A percentile compares a stretch with the other conserved stretches of the same genome.
Evolutionary conservation across 2,888 invertebrate genomes (phyloP).

Genomic region (Stictocephala bisonia): DNA sequence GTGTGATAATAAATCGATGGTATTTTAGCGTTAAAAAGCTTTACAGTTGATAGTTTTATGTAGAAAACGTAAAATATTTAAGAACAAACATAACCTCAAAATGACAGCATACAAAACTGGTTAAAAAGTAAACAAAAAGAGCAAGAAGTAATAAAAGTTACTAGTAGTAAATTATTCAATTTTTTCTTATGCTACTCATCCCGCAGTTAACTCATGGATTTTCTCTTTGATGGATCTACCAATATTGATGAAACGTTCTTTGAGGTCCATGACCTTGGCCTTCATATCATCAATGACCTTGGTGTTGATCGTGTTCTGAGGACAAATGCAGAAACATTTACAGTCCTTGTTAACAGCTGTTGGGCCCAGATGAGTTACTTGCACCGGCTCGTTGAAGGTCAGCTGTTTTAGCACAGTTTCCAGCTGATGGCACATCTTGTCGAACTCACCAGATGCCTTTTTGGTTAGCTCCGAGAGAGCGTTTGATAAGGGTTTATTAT

Average conservation of each 20-base stretch:
- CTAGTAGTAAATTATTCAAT: too few relatives aligned
- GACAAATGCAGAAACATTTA: conserved; percentile 17
- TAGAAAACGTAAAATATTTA: too few relatives aligned
- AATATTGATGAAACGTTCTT: neutral
- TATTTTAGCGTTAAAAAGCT: too few relatives aligned
- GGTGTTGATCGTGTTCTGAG: neutral
- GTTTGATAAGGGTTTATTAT: too few relatives aligned
- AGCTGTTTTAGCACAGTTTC: conserved; percentile 1
- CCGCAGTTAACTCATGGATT: neutral
- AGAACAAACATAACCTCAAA: too few relatives aligned
- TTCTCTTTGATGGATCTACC: neutral
- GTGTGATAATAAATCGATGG: too few relatives aligned
- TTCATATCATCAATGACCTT: neutral
- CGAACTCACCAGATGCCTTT: neutral
- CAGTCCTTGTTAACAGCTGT: neutral
- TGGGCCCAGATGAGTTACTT: conserved; percentile 13
- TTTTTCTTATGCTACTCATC: too few relatives aligned
- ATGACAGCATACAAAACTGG: too few relatives aligned
- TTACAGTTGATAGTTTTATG: too few relatives aligned
- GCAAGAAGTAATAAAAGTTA: too few relatives aligned
- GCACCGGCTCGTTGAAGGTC: too few relatives aligned
- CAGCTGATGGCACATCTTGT: conserved; percentile 31
- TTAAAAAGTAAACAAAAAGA: too few relatives aligned
- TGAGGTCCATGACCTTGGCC: conserved; percentile 6
- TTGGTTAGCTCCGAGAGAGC: conserved; percentile 1